These are phyloP conservation scores for Pristionchus mayeri DNA, from an alignment of 2,888 invertebrate species.

Conservation along the genomic window DNA sequence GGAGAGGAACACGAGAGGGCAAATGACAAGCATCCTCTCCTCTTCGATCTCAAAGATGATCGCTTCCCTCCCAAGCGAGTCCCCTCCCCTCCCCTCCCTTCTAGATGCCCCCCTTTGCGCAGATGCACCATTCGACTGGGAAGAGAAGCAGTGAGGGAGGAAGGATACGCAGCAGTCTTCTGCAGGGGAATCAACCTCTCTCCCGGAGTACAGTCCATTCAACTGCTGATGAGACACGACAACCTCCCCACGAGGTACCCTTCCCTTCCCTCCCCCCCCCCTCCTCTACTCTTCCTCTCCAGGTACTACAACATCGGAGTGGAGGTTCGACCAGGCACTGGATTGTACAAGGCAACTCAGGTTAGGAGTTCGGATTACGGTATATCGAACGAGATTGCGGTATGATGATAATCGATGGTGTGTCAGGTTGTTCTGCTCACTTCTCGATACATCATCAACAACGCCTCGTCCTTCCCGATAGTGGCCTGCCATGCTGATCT, in stretches of 20 bases:
- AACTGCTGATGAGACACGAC: conserved; percentile 66
- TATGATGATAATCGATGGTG: neutral
- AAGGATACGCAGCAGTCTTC: conserved; percentile 63
- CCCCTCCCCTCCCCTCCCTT: neutral
- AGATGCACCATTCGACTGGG: conserved; percentile 66
- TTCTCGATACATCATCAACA: conserved; percentile 93
- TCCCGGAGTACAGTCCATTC: conserved; percentile 70
- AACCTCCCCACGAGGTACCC: conserved; percentile 57
- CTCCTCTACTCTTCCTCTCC: neutral
- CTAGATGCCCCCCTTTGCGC: neutral
- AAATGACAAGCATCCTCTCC: conserved; percentile 90
- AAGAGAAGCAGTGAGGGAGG: conserved; percentile 56
- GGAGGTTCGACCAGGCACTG: conserved; percentile 87
- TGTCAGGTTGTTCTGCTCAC: conserved; percentile 87
- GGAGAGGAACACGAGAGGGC: conserved; percentile 92
- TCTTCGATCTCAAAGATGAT: conserved; percentile 93
- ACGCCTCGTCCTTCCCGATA: conserved; percentile 85
- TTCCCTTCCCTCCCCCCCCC: neutral
- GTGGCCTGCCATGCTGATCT: conserved; percentile 92
- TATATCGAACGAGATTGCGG: too few species aligned
- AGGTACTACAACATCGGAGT: conserved; percentile 82
- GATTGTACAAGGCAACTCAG: conserved; percentile 88
- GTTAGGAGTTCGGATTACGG: conserved; percentile 5
- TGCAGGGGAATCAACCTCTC: conserved; percentile 64
- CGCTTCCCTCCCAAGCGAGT: conserved; percentile 82